A percentile compares a stretch with the other conserved stretches of the same genome.
Evolutionary conservation across 2,888 invertebrate species (phyloP).

Genomic region (Autographa pulchrina): DNA sequence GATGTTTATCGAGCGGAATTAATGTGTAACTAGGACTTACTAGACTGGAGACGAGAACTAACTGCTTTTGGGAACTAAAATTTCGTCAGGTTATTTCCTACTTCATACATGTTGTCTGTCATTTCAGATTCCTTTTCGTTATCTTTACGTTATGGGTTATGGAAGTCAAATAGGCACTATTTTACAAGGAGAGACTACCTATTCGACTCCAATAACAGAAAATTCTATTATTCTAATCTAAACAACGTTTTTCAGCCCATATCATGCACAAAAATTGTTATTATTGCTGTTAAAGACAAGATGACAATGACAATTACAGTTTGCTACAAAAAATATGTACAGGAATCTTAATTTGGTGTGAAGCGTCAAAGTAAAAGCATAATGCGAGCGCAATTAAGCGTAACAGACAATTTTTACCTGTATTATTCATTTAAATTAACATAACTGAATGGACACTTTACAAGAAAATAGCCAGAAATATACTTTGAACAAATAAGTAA

Average conservation of each 20-base stretch:
- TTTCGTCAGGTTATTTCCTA: not conserved
- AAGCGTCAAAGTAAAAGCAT: slow-evolving; percentile 46
- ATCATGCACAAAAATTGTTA: not conserved
- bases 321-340: not conserved
- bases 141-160: too few relatives aligned
- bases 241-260: not conserved
- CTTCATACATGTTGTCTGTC: too few relatives aligned
- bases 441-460: slow-evolving; percentile 20
- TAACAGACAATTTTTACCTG: slow-evolving; percentile 34
- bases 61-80: not conserved
- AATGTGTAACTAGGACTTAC: slow-evolving; percentile 8
- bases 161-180: too few relatives aligned
- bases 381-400: slow-evolving; percentile 39
- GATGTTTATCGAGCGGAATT: slow-evolving; percentile 29
- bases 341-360: slow-evolving; percentile 31
- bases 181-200: too few relatives aligned
- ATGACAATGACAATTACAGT: not conserved
- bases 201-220: too few relatives aligned
- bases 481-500: not conserved
- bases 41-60: slow-evolving; percentile 5
- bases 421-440: slow-evolving; percentile 48
- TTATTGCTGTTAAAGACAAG: not conserved
- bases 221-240: slow-evolving; percentile 1
- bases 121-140: too few relatives aligned
- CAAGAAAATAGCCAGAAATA: not conserved